A percentile compares a stretch with the other conserved stretches of the same genome.
phyloP scores from a whole-genome alignment of 1,140 invertebrate species.

The Oncopeltus fasciatus region DNA sequence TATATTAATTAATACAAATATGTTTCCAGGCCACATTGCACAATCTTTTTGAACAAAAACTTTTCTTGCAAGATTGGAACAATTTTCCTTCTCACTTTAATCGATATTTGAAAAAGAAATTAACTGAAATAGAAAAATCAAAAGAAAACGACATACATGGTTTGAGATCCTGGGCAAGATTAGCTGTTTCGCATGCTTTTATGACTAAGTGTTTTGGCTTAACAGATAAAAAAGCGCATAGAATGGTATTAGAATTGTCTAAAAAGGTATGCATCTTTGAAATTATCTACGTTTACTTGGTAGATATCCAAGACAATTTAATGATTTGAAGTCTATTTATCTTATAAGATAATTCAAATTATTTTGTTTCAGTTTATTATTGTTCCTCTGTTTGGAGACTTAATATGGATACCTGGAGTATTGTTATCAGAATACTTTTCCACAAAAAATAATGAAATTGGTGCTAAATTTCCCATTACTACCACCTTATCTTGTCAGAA shows the following conservation, averaged over 20 bases:
- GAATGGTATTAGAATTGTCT: constrained; percentile 53
- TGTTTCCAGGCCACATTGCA: background rate
- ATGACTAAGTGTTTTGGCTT: constrained; percentile 58
- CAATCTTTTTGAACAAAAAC: background rate
- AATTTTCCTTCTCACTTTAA: constrained; percentile 41
- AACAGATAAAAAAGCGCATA: constrained; percentile 63
- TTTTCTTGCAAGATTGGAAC: background rate
- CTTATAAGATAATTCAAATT: background rate
- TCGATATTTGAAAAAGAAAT: constrained; percentile 48
- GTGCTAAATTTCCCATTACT: constrained; percentile 26
- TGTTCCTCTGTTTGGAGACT: constrained; percentile 47
- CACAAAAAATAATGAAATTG: constrained; percentile 23
- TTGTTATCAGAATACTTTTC: constrained; percentile 51
- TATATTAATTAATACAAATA: background rate
- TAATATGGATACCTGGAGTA: constrained; percentile 64
- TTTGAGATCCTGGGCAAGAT: constrained; percentile 47
- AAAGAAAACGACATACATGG: constrained; percentile 37
- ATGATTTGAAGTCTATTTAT: background rate
- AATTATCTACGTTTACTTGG: too few relatives aligned
- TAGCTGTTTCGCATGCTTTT: constrained; percentile 56
- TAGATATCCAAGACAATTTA: too few relatives aligned
- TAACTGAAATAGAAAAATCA: constrained; percentile 44
- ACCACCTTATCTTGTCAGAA: constrained; percentile 44
- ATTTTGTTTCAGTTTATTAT: background rate
- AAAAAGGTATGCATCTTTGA: constrained; percentile 42